Evolutionary conservation across 2,797 vertebrate genomes (phyloP).

Genomic region (Amphiprion clarkii): DNA sequence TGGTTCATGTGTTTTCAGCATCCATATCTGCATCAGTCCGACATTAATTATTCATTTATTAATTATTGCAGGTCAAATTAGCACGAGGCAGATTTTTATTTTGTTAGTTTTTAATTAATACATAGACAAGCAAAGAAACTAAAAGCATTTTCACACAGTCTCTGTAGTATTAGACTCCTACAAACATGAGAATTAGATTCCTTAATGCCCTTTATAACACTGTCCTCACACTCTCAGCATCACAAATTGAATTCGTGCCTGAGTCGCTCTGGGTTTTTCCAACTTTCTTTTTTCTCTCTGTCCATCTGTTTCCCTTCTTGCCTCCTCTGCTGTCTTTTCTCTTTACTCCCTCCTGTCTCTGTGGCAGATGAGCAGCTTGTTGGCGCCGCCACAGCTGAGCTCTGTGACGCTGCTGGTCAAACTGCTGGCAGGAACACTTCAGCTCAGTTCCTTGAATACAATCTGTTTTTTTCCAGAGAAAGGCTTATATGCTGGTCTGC

Average conservation of each 20-base stretch:
- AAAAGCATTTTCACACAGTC: not conserved
- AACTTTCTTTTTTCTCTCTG: not conserved
- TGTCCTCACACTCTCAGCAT: not conserved
- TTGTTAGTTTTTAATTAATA: conserved; percentile 13
- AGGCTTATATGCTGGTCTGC: not conserved
- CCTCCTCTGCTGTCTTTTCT: conserved; percentile 14
- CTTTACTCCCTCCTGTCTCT: conserved; percentile 1
- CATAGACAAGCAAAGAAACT: not conserved
- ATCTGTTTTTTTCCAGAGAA: not conserved
- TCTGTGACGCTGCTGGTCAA: conserved; percentile 8
- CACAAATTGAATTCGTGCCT: conserved; percentile 11
- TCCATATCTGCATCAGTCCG: not conserved
- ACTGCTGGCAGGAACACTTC: conserved; percentile 5
- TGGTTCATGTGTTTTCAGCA: too few relatives aligned
- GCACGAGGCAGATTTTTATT: not conserved
- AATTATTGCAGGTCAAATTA: conserved; percentile 4
- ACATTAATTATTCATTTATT: not conserved
- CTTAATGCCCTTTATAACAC: not conserved
- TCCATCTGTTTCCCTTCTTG: conserved; percentile 11
- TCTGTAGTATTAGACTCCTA: not conserved
- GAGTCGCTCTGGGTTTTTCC: not conserved
- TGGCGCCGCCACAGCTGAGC: conserved; percentile 28
- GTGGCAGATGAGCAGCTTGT: conserved; percentile 34
- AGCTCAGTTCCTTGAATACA: not conserved
- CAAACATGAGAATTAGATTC: conserved; percentile 3